Conservation (phyloP, 1,140 invertebrate genomes). For the Halotydeus destructor region DNA sequence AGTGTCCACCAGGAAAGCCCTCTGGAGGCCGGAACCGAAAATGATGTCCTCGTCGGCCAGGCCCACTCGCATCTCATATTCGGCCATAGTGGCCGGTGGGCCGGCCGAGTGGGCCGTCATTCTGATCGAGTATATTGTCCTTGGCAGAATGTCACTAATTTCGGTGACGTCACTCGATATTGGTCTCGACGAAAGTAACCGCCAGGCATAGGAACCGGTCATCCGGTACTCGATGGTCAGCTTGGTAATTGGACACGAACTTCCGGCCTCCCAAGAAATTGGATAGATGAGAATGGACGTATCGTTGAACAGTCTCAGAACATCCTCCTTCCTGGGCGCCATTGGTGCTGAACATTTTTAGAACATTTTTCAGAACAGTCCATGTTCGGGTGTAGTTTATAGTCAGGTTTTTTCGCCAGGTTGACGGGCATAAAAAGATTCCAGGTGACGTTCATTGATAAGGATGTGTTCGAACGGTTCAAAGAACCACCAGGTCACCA, state of each 20-base stretch:
- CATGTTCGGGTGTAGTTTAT: background rate
- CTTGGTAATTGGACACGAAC: slow-evolving; percentile 49
- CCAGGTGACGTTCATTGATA: too few species aligned
- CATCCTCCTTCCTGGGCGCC: slow-evolving; percentile 34
- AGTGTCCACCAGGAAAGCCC: slow-evolving; percentile 13
- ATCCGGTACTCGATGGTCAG: slow-evolving; percentile 51
- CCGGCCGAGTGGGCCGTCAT: slow-evolving; percentile 25
- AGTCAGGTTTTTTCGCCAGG: too few species aligned
- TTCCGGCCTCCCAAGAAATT: slow-evolving; percentile 46
- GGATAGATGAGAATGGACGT: slow-evolving; percentile 47
- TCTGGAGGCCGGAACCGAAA: background rate
- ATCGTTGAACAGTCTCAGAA: slow-evolving; percentile 38
- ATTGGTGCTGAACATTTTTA: slow-evolving; percentile 32
- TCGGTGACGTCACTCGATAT: slow-evolving; percentile 20
- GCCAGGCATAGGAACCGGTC: slow-evolving; percentile 14
- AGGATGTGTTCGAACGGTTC: too few species aligned
- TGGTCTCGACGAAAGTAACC: slow-evolving; percentile 7
- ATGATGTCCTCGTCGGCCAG: slow-evolving; percentile 33
- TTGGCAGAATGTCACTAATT: slow-evolving; percentile 24
- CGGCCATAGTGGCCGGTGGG: slow-evolving; percentile 23
- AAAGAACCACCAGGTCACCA: too few species aligned
- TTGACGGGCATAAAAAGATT: too few species aligned
- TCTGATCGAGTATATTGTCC: slow-evolving; percentile 26
- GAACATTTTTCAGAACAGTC: background rate
- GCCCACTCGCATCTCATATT: slow-evolving; percentile 26